Base-by-base conservation (phyloP, 2,888 invertebrate genomes). In the Cheilosia grossa region DNA sequence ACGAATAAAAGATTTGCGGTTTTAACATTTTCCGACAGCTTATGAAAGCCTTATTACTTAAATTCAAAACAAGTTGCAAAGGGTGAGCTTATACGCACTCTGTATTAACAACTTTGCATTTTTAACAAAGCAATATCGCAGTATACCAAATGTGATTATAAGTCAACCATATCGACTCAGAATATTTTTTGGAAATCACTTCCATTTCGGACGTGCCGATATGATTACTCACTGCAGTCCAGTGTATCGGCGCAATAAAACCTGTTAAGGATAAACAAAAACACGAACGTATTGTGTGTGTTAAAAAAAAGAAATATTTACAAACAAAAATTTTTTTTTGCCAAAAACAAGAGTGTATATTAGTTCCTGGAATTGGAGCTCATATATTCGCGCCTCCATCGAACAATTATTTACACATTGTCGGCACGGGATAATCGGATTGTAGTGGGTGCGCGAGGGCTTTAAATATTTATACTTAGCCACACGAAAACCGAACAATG, bases 351-450 rank as follows among this genome's bases (percentile, higher is more conserved):
- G 7, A 2, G 19, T 47, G 17, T 47, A 37, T 42, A 66, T 59
- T 49, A 75, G 67, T 82, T 79, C 79, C 73, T 79, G 67, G 79
- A 79, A 82, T 10, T 33, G 61, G 15, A 27, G 27, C 30, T 51
- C 24, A 42, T 17, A 42, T 17, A 17, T 51, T 33, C 67, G 66
- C 53, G 66, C 58, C 47, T 37, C 37, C 37, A 4, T 4, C 37
- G 13, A 37, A 4, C 4, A 37, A 37, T 37, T 64, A 37, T 64
- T 64, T 51, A 37, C 33, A 33, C 30, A 9, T 13, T 4, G 49
- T 5, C 19, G 17, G 30, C 9, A 10, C 63, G 33, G 44, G 30
- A 17, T 37, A 37, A 33, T 37, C 33, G 19, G 21, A 64, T 64
- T 64, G 37, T 64, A 13, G 49, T 64, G 63, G 66, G 66, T 40